Evolutionary conservation across 2,888 invertebrate genomes (phyloP).

Genomic region (Trissoscelio sp.): DNA sequence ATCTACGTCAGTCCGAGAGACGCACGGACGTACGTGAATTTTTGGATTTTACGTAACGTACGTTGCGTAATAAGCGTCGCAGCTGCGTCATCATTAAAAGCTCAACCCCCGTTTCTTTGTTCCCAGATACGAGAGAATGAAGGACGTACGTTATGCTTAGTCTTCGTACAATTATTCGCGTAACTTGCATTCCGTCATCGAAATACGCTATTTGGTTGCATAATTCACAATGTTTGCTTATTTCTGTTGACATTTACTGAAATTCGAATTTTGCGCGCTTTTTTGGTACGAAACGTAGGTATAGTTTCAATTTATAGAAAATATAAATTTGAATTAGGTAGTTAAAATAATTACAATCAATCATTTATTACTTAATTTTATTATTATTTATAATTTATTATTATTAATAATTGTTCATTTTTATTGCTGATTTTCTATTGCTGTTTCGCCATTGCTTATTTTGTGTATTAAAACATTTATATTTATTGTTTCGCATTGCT

Average conservation of each 20-base stretch:
- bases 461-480: no score
- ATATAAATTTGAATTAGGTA: no score
- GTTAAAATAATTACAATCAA: no score
- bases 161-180: conserved; percentile 21
- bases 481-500: no score
- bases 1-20: conserved; percentile 34
- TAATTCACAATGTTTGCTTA: not conserved
- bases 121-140: conserved; percentile 11
- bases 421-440: no score
- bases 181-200: not conserved
- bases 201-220: not conserved
- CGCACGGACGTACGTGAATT: conserved; percentile 29
- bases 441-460: no score
- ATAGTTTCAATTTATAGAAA: no score
- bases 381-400: no score
- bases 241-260: not conserved
- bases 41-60: conserved; percentile 50
- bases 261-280: not conserved
- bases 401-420: no score
- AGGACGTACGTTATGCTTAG: not conserved
- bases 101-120: conserved; percentile 52
- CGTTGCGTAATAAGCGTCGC: conserved; percentile 47
- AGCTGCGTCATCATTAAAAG: conserved; percentile 61
- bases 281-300: no score
- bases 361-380: no score